Evolutionary conservation across 1,140 invertebrate genomes (phyloP).

Genomic region (Zaprionus capensis): DNA sequence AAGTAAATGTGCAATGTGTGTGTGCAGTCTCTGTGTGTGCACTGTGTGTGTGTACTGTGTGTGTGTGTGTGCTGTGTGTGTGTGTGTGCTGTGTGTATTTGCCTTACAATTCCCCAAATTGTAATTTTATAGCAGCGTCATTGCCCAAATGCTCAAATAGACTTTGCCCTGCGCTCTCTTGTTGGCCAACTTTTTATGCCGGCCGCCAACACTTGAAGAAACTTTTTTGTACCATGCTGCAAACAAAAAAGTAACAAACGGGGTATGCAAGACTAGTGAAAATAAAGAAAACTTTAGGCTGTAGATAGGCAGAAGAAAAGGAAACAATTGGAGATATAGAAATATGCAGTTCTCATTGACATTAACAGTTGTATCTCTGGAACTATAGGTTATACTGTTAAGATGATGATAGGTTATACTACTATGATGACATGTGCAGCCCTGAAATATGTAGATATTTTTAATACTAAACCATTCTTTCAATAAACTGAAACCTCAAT

Average conservation of each 20-base stretch:
- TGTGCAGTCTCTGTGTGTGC: slow-evolving; percentile 16
- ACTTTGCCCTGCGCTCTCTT: slow-evolving; percentile 54
- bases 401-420: too few relatives aligned
- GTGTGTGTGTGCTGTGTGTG: slow-evolving; percentile 31
- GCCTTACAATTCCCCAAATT: slow-evolving; percentile 80
- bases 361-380: too few relatives aligned
- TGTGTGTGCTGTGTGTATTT: slow-evolving; percentile 51
- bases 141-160: slow-evolving; percentile 80
- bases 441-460: too few relatives aligned
- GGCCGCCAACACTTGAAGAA: slow-evolving; percentile 41
- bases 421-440: too few relatives aligned
- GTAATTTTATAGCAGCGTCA: slow-evolving; percentile 81
- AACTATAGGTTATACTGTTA: too few relatives aligned
- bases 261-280: neutral
- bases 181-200: slow-evolving; percentile 42
- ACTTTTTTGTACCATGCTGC: slow-evolving; percentile 15
- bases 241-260: neutral
- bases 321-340: too few relatives aligned
- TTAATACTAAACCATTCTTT: too few relatives aligned
- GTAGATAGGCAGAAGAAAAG: too few relatives aligned
- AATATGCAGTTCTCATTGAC: too few relatives aligned
- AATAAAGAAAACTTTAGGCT: neutral
- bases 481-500: too few relatives aligned
- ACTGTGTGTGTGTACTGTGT: neutral
- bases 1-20: slow-evolving; percentile 35